phyloP scores from a whole-genome alignment of 2,113 vertebrate species.

The Sciurus niger region DNA sequence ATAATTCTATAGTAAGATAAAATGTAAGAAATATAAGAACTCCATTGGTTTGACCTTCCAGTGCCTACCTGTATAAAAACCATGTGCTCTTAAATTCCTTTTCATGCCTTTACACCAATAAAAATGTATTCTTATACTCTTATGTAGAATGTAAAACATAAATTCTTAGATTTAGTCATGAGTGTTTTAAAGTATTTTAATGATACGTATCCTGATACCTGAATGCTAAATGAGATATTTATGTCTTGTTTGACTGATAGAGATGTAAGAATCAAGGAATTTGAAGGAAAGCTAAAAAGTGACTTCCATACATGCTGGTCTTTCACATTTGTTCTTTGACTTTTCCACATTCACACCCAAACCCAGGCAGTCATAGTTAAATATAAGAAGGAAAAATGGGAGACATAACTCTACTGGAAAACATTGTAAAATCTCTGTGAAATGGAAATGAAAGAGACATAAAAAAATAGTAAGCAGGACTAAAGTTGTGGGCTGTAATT shows the following conservation, averaged over 20 bases:
- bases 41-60: neutral
- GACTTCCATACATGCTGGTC: neutral
- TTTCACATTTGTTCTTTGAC: neutral
- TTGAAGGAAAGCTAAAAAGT: neutral
- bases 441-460: conserved; percentile 27
- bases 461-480: neutral
- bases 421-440: neutral
- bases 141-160: neutral
- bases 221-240: neutral
- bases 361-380: neutral
- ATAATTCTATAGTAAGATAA: conserved; percentile 6
- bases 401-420: neutral
- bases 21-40: neutral
- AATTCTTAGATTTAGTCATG: conserved; percentile 36
- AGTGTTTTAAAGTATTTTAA: conserved; percentile 37
- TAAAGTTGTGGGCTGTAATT: neutral
- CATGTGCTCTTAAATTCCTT: neutral
- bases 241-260: neutral
- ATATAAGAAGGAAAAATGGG: conserved; percentile 4
- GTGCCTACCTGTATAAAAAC: neutral
- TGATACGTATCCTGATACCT: neutral
- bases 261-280: neutral
- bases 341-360: neutral
- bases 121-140: neutral
- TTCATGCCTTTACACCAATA: neutral